Conservation (phyloP, 1,140 invertebrate species). For the Drosophila albomicans region DNA sequence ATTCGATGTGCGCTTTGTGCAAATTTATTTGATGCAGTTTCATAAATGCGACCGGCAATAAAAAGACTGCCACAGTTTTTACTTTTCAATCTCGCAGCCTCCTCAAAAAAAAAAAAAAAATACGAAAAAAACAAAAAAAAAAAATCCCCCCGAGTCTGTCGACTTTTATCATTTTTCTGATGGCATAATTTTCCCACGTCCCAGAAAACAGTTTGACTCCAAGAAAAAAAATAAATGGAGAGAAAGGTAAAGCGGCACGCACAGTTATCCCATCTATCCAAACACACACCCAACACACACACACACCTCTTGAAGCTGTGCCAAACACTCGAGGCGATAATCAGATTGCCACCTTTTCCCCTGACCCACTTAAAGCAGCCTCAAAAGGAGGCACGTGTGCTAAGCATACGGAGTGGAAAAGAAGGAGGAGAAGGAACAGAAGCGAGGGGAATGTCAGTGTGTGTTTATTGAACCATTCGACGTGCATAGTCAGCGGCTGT, state of each 20-base stretch:
- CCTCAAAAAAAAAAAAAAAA: not conserved
- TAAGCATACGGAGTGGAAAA: too few relatives aligned
- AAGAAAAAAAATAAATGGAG: not conserved
- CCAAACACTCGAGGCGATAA: slow-evolving; percentile 72
- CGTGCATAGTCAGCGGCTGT: slow-evolving; percentile 59
- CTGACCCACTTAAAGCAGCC: not conserved
- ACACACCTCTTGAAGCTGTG: slow-evolving; percentile 19
- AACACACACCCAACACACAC: not conserved
- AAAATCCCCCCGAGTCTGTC: not conserved
- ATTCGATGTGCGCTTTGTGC: slow-evolving; percentile 78
- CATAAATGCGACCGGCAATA: slow-evolving; percentile 62
- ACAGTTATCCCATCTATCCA: slow-evolving; percentile 1
- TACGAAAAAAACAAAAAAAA: too few relatives aligned
- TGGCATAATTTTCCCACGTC: slow-evolving; percentile 68
- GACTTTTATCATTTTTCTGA: slow-evolving; percentile 38
- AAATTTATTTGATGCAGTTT: slow-evolving; percentile 77
- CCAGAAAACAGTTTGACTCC: slow-evolving; percentile 42
- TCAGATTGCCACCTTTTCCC: slow-evolving; percentile 60
- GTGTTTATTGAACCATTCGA: slow-evolving; percentile 45
- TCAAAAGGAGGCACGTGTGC: slow-evolving; percentile 7
- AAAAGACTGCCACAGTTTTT: slow-evolving; percentile 31
- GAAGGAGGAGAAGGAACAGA: not conserved
- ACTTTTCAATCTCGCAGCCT: slow-evolving; percentile 1
- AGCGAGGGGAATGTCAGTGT: slow-evolving; percentile 8
- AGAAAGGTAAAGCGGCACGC: slow-evolving; percentile 25